A percentile compares a stretch with the other conserved stretches of the same genome.
Conservation (phyloP, 2,113 vertebrate species). For the Pelobates fuscus region DNA sequence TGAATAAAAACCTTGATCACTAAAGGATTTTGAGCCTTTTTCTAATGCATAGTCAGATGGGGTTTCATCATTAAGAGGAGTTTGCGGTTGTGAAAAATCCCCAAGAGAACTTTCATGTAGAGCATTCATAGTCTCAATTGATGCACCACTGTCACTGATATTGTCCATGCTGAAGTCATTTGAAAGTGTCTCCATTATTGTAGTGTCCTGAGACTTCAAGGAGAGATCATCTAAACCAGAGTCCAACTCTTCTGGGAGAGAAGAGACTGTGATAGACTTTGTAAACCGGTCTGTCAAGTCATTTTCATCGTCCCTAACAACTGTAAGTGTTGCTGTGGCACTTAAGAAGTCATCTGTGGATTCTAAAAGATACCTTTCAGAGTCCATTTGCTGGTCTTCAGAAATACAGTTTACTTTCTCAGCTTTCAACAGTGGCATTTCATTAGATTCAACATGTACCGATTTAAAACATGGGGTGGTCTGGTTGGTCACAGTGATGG, state of each 20-base stretch:
- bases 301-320: slow-evolving; percentile 85
- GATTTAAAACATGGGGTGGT: slow-evolving; percentile 26
- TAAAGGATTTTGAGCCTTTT: slow-evolving; percentile 69
- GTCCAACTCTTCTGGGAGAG: slow-evolving; percentile 85
- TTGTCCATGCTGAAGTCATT: slow-evolving; percentile 93
- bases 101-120: slow-evolving; percentile 78
- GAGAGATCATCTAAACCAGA: slow-evolving; percentile 92
- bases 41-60: slow-evolving; percentile 73
- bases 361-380: slow-evolving; percentile 46
- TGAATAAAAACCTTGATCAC: slow-evolving; percentile 66
- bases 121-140: slow-evolving; percentile 78
- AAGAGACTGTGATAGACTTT: slow-evolving; percentile 66
- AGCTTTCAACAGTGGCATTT: slow-evolving; percentile 54
- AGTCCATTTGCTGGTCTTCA: slow-evolving; percentile 53
- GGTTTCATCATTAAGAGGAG: slow-evolving; percentile 75
- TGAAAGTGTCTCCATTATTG: slow-evolving; percentile 80
- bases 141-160: slow-evolving; percentile 90
- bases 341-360: slow-evolving; percentile 78
- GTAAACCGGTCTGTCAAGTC: slow-evolving; percentile 73
- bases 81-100: slow-evolving; percentile 79
- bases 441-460: slow-evolving; percentile 54
- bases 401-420: slow-evolving; percentile 63
- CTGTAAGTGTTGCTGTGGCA: slow-evolving; percentile 82
- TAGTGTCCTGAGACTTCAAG: slow-evolving; percentile 90
- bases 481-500: slow-evolving; percentile 55